A percentile compares a stretch with the other conserved stretches of the same genome.
Conservation (phyloP, 2,113 vertebrate genomes). For the Abramis brama region DNA sequence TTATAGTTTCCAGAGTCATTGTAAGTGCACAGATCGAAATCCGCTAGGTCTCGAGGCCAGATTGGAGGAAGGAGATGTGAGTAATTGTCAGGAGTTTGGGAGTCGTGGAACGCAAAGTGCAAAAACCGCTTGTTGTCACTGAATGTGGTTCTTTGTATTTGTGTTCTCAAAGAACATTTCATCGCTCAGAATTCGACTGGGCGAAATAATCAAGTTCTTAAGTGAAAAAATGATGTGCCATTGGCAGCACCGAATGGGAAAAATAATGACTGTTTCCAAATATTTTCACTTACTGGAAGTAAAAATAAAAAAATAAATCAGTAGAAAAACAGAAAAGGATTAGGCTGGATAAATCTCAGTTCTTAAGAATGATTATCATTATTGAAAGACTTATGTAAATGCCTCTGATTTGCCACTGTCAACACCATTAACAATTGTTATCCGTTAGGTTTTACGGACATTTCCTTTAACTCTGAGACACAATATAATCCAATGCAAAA, state of each 20-base stretch:
- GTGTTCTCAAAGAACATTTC: not conserved
- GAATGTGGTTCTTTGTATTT: not conserved
- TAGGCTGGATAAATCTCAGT: not conserved
- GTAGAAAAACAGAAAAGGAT: not conserved
- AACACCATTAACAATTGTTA: not conserved
- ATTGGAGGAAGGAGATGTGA: slow-evolving; percentile 37
- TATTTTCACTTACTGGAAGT: not conserved
- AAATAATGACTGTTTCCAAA: not conserved
- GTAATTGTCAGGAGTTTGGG: slow-evolving; percentile 25
- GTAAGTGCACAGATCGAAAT: slow-evolving; percentile 62
- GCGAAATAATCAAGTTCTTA: not conserved
- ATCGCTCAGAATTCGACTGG: not conserved
- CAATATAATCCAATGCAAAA: not conserved
- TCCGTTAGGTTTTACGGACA: no score
- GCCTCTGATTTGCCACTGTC: not conserved
- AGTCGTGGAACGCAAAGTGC: slow-evolving; percentile 2
- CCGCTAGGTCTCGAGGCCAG: slow-evolving; percentile 50
- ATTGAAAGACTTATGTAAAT: not conserved
- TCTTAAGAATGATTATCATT: not conserved
- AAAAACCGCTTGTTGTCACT: not conserved
- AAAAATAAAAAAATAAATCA: not conserved
- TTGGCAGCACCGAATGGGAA: not conserved
- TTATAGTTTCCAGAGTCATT: slow-evolving; percentile 58
- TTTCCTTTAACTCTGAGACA: not conserved
- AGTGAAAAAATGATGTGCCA: not conserved